Evolutionary conservation across 1,140 invertebrate species (phyloP).

Genomic region (Elysia chlorotica): DNA sequence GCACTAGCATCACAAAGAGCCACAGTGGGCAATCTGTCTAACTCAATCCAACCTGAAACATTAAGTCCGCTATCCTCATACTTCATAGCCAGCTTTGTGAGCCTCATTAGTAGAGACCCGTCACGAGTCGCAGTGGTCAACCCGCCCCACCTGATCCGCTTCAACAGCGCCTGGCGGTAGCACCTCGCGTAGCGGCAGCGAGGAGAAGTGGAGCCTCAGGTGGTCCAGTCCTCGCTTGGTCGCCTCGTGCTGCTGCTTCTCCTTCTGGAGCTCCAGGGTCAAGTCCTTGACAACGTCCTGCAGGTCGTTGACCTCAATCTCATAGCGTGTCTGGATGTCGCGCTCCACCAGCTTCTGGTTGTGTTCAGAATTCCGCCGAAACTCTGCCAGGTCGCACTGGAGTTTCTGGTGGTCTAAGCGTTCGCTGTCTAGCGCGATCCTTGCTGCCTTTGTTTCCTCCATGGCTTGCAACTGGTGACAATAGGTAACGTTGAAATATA

Average conservation of each 20-base stretch:
- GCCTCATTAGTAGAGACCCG: too few species aligned
- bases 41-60: too few species aligned
- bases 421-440: constrained; percentile 10
- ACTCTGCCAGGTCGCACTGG: not conserved
- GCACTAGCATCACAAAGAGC: too few species aligned
- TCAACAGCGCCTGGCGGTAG: constrained; percentile 33
- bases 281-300: constrained; percentile 30
- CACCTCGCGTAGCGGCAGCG: constrained; percentile 37
- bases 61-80: too few species aligned
- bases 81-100: too few species aligned
- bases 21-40: too few species aligned
- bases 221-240: constrained; percentile 40
- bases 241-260: constrained; percentile 31
- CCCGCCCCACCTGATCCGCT: constrained; percentile 34
- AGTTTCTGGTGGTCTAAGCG: not conserved
- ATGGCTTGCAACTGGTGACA: constrained; percentile 1
- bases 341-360: constrained; percentile 32
- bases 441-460: not conserved
- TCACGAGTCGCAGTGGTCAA: constrained; percentile 18
- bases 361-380: too few species aligned
- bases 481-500: too few species aligned
- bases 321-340: constrained; percentile 34
- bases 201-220: constrained; percentile 43
- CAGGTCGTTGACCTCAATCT: constrained; percentile 35
- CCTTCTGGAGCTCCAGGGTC: constrained; percentile 32